Conservation (phyloP, 92 coral and sea anemone species). For the Montipora capitata region DNA sequence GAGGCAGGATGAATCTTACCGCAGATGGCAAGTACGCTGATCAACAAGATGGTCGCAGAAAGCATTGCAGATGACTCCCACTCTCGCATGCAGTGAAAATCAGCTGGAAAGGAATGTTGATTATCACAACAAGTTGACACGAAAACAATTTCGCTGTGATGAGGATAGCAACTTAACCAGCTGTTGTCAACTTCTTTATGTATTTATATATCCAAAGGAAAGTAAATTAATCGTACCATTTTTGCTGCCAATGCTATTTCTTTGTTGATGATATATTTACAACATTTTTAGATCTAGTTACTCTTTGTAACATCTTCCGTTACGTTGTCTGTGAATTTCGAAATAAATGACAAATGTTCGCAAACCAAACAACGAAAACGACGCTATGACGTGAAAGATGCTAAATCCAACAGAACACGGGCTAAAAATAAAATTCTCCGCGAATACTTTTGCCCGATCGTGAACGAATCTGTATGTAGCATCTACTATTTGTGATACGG, state of each 20-base stretch:
- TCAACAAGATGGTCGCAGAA: not conserved
- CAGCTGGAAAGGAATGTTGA: conserved; percentile 31
- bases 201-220: not conserved
- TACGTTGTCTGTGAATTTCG: no score
- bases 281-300: no score
- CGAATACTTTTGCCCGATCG: no score
- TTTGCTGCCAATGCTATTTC: not conserved
- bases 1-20: not conserved
- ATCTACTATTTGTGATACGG: no score
- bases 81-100: not conserved
- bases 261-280: not conserved
- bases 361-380: no score
- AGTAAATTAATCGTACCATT: not conserved
- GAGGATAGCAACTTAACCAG: conserved; percentile 12
- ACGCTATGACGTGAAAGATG: no score
- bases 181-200: not conserved
- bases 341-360: no score
- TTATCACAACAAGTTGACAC: conserved; percentile 45
- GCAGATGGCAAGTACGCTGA: not conserved
- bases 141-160: conserved; percentile 20
- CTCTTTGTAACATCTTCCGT: no score
- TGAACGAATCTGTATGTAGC: no score
- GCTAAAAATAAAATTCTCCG: no score
- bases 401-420: no score
- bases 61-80: not conserved